Base-by-base conservation (phyloP, 1,140 invertebrate species). In the Antheraea mylitta region DNA sequence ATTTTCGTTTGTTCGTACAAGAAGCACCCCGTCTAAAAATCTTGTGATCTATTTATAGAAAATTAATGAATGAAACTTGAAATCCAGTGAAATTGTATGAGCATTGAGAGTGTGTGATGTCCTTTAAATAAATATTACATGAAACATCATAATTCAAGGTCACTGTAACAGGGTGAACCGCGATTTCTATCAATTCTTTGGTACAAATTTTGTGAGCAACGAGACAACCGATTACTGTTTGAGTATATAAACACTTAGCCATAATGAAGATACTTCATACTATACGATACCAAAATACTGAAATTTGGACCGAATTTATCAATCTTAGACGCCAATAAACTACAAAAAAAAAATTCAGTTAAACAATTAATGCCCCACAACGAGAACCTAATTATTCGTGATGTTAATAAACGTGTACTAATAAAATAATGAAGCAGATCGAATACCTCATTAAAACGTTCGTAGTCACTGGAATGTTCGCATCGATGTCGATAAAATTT, bases 121-220 rank as follows among this genome's bases (percentile, higher is more conserved):
- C 22, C 22, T 30, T 30, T 30, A 30, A 30, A 30, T 30, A 1
- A 4, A 30, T 30, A 2, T 30, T 30, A 30, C 22, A 30, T 30
- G 22, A 30, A 30, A 30, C 22, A 30, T 30, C 22, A 30, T 4
- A 2, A 30, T 42, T 42, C 11, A 42, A 1, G 45, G 16, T 53
- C 45, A 53, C 5, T 53, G 45, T n/a, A 8, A 53, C 4, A 53
- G 45, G 6, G 45, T 53, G 16, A 53, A 53, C 11, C 45, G 16
- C 45, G 45, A 53, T 6, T 53, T 6, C 19, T 30, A 74, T 75
- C 73, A 83, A 79, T 80, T 91, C 85, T 91, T 91, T 89, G 86
- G 87, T 91, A 89, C 79, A 85, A 53, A 81, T 81, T 84, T 89
- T 91, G 89, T 91, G 89, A 91, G 86, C 89, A 90, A 89, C 78